Evolutionary conservation across 2,888 invertebrate species (phyloP).

Genomic region (Folsomia candida): DNA sequence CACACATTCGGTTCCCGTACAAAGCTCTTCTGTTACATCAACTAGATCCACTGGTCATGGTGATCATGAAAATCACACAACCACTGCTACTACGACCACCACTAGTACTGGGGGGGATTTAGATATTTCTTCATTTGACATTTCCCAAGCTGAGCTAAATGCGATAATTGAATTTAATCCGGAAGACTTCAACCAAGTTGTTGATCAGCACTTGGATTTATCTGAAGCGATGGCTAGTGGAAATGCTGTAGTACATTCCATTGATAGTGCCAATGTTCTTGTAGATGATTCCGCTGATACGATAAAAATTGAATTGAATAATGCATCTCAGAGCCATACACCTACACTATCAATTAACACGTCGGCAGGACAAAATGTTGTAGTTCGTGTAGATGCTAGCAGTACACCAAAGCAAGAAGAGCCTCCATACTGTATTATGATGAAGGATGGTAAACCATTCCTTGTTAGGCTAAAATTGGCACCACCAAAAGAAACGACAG

Average conservation of each 20-base stretch:
- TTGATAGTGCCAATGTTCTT: constrained; percentile 10
- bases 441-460: constrained; percentile 40
- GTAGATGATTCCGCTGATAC: neutral
- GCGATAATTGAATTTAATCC: constrained; percentile 44
- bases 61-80: neutral
- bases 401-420: constrained; percentile 7
- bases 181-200: constrained; percentile 41
- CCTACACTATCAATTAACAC: constrained; percentile 42
- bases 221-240: neutral
- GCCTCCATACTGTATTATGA: constrained; percentile 27
- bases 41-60: neutral
- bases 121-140: constrained; percentile 21
- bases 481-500: constrained; percentile 11
- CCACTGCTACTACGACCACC: neutral
- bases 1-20: neutral
- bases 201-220: constrained; percentile 40
- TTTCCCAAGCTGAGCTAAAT: constrained; percentile 29
- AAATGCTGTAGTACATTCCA: neutral
- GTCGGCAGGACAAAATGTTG: constrained; percentile 37
- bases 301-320: neutral
- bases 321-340: constrained; percentile 8
- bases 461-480: constrained; percentile 34
- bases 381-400: constrained; percentile 22
- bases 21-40: neutral
- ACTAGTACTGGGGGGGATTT: neutral